phyloP scores from a whole-genome alignment of 2,113 vertebrate species.

The Meleagris gallopavo region DNA sequence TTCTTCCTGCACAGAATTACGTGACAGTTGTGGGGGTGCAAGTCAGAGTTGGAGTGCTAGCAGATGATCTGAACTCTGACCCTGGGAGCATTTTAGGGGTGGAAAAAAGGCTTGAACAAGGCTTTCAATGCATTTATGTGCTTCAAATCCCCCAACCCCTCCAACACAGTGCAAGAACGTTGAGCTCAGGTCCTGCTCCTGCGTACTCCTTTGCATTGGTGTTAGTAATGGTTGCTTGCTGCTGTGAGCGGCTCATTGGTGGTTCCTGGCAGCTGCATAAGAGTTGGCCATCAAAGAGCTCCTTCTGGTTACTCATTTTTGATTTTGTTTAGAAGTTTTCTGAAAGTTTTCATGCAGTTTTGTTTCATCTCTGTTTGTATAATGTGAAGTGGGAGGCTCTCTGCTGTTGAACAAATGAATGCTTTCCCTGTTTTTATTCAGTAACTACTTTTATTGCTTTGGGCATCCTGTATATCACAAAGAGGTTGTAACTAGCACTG shows the following conservation, averaged over 20 bases:
- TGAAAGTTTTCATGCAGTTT: neutral
- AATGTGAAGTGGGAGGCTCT: conserved; percentile 17
- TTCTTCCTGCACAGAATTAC: neutral
- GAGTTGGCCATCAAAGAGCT: conserved; percentile 28
- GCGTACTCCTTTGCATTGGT: neutral
- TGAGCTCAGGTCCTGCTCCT: neutral
- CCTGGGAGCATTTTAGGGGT: neutral
- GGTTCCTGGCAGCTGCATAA: conserved; percentile 63
- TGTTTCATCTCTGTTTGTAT: conserved; percentile 40
- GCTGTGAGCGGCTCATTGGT: conserved; percentile 31
- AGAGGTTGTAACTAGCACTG: neutral
- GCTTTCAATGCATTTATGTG: neutral
- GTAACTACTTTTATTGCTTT: conserved; percentile 46
- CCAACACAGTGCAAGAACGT: neutral
- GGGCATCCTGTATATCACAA: neutral
- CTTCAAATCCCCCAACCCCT: neutral
- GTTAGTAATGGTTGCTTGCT: conserved; percentile 12
- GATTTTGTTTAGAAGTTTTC: conserved; percentile 77
- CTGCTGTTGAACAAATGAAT: conserved; percentile 28
- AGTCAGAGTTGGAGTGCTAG: neutral
- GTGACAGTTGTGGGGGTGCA: neutral
- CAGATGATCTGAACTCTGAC: neutral
- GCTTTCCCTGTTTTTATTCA: neutral
- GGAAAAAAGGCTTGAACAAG: neutral
- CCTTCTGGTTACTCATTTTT: conserved; percentile 65